phyloP scores from a whole-genome alignment of 2,888 invertebrate genomes.

The Lithophane semibrunnea region DNA sequence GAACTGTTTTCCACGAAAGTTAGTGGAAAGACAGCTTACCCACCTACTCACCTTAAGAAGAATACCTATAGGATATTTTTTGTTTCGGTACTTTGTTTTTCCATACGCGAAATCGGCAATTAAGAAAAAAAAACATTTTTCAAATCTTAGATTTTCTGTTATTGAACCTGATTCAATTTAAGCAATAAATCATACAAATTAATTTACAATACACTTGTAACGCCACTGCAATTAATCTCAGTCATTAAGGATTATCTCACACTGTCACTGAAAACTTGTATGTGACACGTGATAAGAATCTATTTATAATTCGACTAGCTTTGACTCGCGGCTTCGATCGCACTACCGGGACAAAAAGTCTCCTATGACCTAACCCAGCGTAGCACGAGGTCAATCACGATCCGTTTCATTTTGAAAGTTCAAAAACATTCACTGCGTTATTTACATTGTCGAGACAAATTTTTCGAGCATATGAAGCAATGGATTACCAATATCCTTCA shows the following conservation, averaged over 20 bases:
- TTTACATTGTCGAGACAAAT: no score
- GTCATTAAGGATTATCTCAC: slow-evolving; percentile 39
- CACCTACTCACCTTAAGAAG: neutral
- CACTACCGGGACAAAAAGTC: neutral
- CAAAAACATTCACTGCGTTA: no score
- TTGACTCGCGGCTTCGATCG: no score
- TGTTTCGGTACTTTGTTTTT: neutral
- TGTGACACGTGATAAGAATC: slow-evolving; percentile 45
- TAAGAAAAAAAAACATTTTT: neutral
- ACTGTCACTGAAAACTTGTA: slow-evolving; percentile 33
- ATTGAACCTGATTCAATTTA: neutral
- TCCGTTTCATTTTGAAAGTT: no score
- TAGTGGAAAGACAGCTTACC: neutral
- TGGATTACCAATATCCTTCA: no score
- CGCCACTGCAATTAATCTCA: neutral
- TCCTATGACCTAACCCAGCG: no score
- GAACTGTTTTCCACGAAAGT: neutral
- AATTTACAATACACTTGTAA: slow-evolving; percentile 7
- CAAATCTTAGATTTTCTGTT: neutral
- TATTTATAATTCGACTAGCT: neutral
- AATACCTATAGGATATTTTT: neutral
- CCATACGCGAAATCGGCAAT: neutral
- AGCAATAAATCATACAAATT: slow-evolving; percentile 1
- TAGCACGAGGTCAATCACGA: no score
- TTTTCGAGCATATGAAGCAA: no score